A percentile compares a stretch with the other conserved stretches of the same genome.
Conservation (phyloP, 2,888 invertebrate genomes). For the Operophtera brumata region DNA sequence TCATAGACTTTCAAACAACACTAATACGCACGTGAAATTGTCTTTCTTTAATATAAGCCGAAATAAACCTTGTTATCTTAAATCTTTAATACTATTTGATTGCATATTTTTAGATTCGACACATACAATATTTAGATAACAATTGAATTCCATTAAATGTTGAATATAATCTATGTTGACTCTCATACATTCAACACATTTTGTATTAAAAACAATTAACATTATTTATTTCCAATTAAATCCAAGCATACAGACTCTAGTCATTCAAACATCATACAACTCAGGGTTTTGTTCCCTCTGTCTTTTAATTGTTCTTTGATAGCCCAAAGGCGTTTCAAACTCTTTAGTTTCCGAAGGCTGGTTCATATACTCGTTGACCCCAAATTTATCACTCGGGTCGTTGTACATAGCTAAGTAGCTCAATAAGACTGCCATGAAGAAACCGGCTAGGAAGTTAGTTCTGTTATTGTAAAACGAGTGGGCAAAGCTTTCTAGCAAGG, state of each 20-base stretch:
- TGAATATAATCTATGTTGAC: background rate
- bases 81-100: too few species aligned
- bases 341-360: slow-evolving; percentile 32
- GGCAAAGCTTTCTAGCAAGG: slow-evolving; percentile 55
- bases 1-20: slow-evolving; percentile 6
- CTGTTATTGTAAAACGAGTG: slow-evolving; percentile 55
- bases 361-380: slow-evolving; percentile 37
- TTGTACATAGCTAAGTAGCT: slow-evolving; percentile 29
- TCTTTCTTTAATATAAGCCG: too few species aligned
- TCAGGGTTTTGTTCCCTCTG: slow-evolving; percentile 56
- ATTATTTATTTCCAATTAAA: background rate
- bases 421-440: slow-evolving; percentile 42
- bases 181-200: background rate
- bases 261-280: slow-evolving; percentile 60
- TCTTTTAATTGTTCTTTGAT: slow-evolving; percentile 49
- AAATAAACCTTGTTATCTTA: too few species aligned
- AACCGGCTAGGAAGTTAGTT: slow-evolving; percentile 52
- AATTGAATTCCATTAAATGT: too few species aligned
- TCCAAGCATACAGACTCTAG: background rate
- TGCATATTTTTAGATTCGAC: too few species aligned
- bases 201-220: background rate
- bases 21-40: background rate
- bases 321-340: slow-evolving; percentile 55
- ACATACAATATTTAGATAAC: too few species aligned
- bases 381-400: slow-evolving; percentile 46